Percentiles rank a stretch among this genome's conserved stretches.
These are phyloP conservation scores for Hydraecia micacea DNA, from an alignment of 2,888 invertebrate species.

Conservation along the genomic window DNA sequence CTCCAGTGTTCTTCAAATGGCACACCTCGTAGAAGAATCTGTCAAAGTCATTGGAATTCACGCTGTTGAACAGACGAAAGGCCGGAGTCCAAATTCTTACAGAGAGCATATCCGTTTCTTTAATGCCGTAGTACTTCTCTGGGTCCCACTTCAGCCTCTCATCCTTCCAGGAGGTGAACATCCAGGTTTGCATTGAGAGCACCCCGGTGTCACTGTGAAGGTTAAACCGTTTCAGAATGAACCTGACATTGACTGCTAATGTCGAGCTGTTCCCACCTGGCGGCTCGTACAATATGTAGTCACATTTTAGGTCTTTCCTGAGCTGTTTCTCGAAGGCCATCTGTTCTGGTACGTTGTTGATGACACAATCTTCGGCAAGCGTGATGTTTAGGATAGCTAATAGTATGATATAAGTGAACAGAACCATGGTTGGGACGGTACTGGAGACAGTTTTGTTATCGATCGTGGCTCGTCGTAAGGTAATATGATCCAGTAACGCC, in stretches of 20 bases:
- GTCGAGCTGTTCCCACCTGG: conserved; percentile 25
- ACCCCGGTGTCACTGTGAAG: conserved; percentile 66
- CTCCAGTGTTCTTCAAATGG: conserved; percentile 58
- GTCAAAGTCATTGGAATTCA: conserved; percentile 37
- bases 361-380: conserved; percentile 37
- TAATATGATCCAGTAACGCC: conserved; percentile 52
- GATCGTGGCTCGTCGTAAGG: background rate
- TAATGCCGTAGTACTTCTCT: conserved; percentile 66
- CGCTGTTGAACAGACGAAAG: conserved; percentile 64
- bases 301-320: conserved; percentile 39
- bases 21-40: conserved; percentile 54
- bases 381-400: conserved; percentile 25
- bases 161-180: conserved; percentile 67
- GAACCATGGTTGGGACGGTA: conserved; percentile 49
- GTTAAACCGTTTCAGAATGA: conserved; percentile 69
- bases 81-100: conserved; percentile 68
- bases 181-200: conserved; percentile 64
- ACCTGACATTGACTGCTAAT: conserved; percentile 55
- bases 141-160: conserved; percentile 73
- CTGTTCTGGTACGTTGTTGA: conserved; percentile 40
- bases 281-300: background rate
- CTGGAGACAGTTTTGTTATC: conserved; percentile 19
- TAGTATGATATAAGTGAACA: conserved; percentile 37
- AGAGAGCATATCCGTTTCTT: conserved; percentile 30
- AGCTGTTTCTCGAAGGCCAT: conserved; percentile 66